A percentile compares a stretch with the other conserved stretches of the same genome.
phyloP scores from a whole-genome alignment of 2,113 vertebrate species.

The Oryctolagus cuniculus region DNA sequence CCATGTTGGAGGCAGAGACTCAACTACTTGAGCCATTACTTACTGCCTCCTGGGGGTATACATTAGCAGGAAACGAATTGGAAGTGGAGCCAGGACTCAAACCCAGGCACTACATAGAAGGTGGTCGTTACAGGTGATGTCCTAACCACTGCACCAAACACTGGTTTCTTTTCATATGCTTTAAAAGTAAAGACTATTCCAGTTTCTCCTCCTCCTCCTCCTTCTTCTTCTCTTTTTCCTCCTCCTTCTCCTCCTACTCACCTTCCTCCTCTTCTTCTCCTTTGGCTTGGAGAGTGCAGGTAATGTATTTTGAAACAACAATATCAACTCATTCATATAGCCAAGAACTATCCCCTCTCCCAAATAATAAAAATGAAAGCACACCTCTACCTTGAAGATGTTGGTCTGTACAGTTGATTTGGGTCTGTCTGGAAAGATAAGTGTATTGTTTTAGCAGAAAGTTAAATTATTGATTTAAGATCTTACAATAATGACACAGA shows the following conservation, averaged over 20 bases:
- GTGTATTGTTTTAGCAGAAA: constrained; percentile 7
- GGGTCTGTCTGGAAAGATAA: neutral
- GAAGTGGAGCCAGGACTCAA: no score
- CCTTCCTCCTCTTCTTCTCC: neutral
- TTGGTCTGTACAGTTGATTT: neutral
- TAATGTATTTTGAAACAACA: neutral
- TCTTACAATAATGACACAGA: neutral
- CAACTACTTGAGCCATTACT: no score
- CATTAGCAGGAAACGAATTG: no score
- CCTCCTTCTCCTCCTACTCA: neutral
- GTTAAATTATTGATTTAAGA: neutral
- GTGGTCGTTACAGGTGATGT: no score
- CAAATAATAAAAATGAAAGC: neutral
- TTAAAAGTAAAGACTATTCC: neutral
- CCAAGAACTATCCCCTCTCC: neutral
- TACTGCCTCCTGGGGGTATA: no score
- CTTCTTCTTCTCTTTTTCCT: neutral
- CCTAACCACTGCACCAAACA: no score
- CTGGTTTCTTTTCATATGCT: neutral
- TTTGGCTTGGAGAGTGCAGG: neutral
- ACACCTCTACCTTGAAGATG: neutral
- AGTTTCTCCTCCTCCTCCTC: neutral
- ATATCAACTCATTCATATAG: neutral
- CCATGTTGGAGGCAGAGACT: no score
- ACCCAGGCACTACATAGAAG: no score